Percentiles rank a stretch among this genome's conserved stretches.
Evolutionary conservation across 2,797 vertebrate species (phyloP).

Genomic region (Cossypha caffra): DNA sequence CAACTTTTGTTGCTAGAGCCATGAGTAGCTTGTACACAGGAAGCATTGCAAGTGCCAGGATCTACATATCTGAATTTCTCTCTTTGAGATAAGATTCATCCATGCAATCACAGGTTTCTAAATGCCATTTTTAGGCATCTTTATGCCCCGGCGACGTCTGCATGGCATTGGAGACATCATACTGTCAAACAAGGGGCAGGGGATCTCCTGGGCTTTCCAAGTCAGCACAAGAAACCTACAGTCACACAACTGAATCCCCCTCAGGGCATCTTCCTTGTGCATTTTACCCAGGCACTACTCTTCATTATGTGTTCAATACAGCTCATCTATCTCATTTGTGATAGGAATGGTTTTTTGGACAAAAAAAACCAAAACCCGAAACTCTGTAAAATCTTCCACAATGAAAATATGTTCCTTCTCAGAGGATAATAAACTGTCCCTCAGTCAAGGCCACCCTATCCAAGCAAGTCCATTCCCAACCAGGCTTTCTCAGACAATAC

Average conservation of each 20-base stretch:
- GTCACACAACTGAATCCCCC: background rate
- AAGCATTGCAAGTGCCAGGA: background rate
- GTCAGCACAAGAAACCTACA: background rate
- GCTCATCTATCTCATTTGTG: background rate
- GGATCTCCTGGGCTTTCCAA: background rate
- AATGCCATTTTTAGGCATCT: background rate
- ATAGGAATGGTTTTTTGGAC: background rate
- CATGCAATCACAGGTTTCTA: background rate
- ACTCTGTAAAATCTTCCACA: background rate
- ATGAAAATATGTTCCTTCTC: background rate
- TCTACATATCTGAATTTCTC: background rate
- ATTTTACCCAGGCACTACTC: background rate
- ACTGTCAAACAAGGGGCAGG: background rate
- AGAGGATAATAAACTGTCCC: background rate
- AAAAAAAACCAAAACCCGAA: background rate
- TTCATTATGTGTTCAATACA: background rate
- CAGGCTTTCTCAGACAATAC: background rate
- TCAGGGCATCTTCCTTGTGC: background rate
- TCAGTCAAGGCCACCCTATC: background rate
- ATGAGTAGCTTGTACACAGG: rapidly evolving
- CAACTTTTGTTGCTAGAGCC: rapidly evolving
- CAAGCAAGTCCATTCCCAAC: background rate
- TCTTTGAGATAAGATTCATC: background rate
- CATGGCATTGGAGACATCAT: background rate
- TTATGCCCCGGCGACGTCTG: background rate